Base-by-base conservation (phyloP, 2,797 vertebrate species). In the Nyctalus aviator region DNA sequence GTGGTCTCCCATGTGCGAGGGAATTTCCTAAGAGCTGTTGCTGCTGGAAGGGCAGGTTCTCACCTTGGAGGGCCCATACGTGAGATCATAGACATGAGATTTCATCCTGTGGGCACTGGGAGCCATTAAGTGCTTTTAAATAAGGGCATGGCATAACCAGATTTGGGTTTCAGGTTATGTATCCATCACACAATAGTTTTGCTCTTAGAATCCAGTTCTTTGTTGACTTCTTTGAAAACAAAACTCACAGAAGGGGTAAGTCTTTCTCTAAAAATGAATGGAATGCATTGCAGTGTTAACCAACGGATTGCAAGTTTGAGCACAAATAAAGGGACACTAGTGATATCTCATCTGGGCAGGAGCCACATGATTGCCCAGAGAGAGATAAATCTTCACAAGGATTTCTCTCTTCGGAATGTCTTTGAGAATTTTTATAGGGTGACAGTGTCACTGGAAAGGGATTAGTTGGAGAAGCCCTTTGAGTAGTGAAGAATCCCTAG, bases 361-460 rank as follows among this genome's bases (percentile, higher is more conserved):
- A 44, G 82, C 27, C 12, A 53, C 66, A 2, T 11, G 13, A 50
- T 78, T 94, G 82, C 27, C 55, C 75, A 50, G 78, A 75, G 27
- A 93, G 48, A 53, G 68, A 77, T 11, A 83, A 84, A 88, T 90
- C 88, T 93, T 97, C 90, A 87, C 37, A 84, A 71, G 55, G n/a
- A 66, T 66, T 78, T 95, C 57, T 95, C 12, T 84, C 92, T 81
- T 87, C 91, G 62, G 57, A 89, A 75, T n/a, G 68, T 95, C 62
- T 95, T 37, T 89, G 81, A 91, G 62, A 82, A 95, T 79, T 55
- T 93, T 62, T 78, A 82, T 32, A 55, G 18, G 14, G 55, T 79
- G 64, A 68, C 71, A 0, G 25, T 79, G 50, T 90, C 75, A 53
- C 30, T 48, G 53, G 68, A 86, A 90, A 90, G 90, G 69, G 92